Evolutionary conservation across 2,113 vertebrate species (phyloP).

Genomic region (Illadopsis cleaveri): DNA sequence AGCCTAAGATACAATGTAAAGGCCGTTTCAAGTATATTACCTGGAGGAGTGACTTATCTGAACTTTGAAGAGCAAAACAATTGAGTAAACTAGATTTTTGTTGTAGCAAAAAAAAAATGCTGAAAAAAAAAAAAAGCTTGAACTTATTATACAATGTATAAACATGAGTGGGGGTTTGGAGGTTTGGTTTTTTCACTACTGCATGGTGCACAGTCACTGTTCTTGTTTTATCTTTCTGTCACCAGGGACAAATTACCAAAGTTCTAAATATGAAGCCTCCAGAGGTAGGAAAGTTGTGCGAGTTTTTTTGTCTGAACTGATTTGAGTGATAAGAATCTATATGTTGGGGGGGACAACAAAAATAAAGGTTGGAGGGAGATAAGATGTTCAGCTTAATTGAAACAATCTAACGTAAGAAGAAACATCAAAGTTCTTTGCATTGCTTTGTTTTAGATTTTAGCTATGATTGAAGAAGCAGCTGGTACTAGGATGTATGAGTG

Average conservation of each 20-base stretch:
- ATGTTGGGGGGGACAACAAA: neutral
- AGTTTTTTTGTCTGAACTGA: neutral
- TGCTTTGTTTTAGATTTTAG: constrained; percentile 82
- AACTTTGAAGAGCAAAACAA: neutral
- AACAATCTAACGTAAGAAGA: neutral
- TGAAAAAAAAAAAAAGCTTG: neutral
- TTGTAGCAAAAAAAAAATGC: neutral
- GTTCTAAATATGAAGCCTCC: constrained; percentile 97
- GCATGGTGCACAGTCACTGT: neutral
- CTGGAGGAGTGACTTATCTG: neutral
- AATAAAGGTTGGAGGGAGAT: neutral
- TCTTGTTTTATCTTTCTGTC: constrained; percentile 29
- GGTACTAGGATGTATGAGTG: constrained; percentile 96
- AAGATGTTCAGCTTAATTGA: neutral
- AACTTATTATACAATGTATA: neutral
- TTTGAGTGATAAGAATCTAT: neutral
- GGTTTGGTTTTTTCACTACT: neutral
- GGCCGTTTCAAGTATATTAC: neutral
- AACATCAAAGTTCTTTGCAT: neutral
- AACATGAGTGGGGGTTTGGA: neutral
- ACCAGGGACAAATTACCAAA: constrained; percentile 95
- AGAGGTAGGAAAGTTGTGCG: constrained; percentile 80
- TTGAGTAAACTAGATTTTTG: neutral
- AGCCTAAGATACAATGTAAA: neutral
- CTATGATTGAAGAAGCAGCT: constrained; percentile 96